A percentile compares a stretch with the other conserved stretches of the same genome.
Evolutionary conservation across 1,140 invertebrate genomes (phyloP).

Genomic region (Sitophilus oryzae): DNA sequence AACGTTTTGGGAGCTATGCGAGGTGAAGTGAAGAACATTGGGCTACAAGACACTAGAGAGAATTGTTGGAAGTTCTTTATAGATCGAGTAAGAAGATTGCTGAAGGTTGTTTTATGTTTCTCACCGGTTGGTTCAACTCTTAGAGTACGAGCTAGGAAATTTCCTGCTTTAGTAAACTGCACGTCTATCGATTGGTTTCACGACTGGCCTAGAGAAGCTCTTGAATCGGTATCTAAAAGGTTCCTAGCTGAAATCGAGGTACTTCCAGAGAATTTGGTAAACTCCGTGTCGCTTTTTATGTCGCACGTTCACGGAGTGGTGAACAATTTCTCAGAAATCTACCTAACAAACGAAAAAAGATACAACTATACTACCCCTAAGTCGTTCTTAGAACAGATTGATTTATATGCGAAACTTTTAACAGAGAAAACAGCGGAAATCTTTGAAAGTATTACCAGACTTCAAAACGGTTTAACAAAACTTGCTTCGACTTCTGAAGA

Average conservation of each 20-base stretch:
- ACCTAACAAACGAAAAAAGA: conserved; percentile 79
- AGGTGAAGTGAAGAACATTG: conserved; percentile 80
- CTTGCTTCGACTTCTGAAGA: conserved; percentile 75
- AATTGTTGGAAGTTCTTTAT: conserved; percentile 97
- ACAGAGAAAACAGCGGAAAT: conserved; percentile 71
- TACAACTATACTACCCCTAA: conserved; percentile 97
- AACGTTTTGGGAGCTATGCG: conserved; percentile 75
- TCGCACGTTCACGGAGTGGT: conserved; percentile 84
- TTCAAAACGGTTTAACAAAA: conserved; percentile 86
- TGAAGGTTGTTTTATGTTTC: conserved; percentile 85
- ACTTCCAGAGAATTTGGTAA: conserved; percentile 55
- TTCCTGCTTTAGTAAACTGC: conserved; percentile 91
- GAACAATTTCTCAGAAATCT: conserved; percentile 76
- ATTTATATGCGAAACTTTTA: conserved; percentile 78
- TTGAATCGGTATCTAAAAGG: conserved; percentile 79
- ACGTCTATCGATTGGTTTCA: conserved; percentile 95
- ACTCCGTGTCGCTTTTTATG: conserved; percentile 80
- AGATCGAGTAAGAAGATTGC: conserved; percentile 69
- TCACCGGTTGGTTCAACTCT: conserved; percentile 85
- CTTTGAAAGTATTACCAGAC: conserved; percentile 67
- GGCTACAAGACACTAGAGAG: conserved; percentile 79
- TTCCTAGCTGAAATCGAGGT: conserved; percentile 74
- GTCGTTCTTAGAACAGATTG: conserved; percentile 91
- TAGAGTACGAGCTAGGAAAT: conserved; percentile 79
- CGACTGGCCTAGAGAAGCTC: conserved; percentile 88